These are phyloP conservation scores for Otocyon megalotis DNA, from an alignment of 2,113 vertebrate species.

Conservation along the genomic window DNA sequence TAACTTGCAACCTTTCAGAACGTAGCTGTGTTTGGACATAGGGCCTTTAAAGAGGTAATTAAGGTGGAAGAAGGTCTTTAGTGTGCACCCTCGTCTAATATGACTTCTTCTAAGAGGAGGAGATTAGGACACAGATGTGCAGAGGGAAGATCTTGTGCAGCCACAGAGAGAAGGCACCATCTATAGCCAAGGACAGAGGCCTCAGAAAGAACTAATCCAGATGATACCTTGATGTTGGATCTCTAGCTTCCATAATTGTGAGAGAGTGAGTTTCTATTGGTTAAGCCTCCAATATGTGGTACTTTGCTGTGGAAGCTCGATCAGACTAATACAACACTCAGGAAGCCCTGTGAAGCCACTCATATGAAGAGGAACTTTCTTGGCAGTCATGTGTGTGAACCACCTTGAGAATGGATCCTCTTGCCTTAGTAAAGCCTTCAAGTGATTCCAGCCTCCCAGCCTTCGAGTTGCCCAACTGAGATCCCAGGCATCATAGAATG, in stretches of 20 bases:
- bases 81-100: too few relatives aligned
- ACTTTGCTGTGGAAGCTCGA: not conserved
- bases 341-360: not conserved
- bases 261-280: not conserved
- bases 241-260: not conserved
- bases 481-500: too few relatives aligned
- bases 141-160: not conserved
- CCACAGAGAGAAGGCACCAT: not conserved
- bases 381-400: not conserved
- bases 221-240: not conserved
- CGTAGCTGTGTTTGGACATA: not conserved
- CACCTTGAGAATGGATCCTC: not conserved
- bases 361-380: not conserved
- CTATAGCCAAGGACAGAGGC: not conserved
- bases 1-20: not conserved
- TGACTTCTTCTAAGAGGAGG: not conserved
- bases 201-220: not conserved
- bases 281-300: not conserved
- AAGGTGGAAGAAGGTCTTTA: not conserved
- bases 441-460: not conserved
- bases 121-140: not conserved
- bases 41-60: not conserved
- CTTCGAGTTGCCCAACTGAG: not conserved
- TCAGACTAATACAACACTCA: too few relatives aligned
- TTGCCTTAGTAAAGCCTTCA: not conserved